These are phyloP conservation scores for Mobula birostris DNA, from an alignment of 2,113 vertebrate species.

Conservation along the genomic window DNA sequence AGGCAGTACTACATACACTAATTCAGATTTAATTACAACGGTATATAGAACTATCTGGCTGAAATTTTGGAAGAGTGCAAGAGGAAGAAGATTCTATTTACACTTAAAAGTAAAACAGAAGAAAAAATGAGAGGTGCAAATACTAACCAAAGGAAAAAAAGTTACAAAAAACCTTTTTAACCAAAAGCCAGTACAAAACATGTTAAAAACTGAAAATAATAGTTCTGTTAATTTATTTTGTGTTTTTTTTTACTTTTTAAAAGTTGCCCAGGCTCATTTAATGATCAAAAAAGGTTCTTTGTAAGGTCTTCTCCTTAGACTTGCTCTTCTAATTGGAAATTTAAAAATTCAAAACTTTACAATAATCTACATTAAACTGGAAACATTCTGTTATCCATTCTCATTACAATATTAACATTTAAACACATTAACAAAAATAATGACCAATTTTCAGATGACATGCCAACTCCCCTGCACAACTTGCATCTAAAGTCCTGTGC, in stretches of 20 bases:
- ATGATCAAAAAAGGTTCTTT: not conserved
- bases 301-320: not conserved
- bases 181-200: conserved; percentile 22
- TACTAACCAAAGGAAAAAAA: conserved; percentile 20
- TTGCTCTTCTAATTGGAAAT: conserved; percentile 5
- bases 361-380: conserved; percentile 27
- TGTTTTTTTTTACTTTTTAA: conserved; percentile 6
- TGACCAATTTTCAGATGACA: too few relatives aligned
- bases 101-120: conserved; percentile 7
- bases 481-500: not conserved
- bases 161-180: conserved; percentile 8
- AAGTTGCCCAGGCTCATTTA: not conserved
- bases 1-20: conserved; percentile 24
- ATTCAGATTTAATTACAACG: conserved; percentile 34
- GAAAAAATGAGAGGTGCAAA: conserved; percentile 11
- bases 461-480: not conserved
- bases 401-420: conserved; percentile 35
- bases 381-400: conserved; percentile 8
- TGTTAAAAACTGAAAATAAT: conserved; percentile 13
- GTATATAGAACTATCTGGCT: conserved; percentile 17
- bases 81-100: conserved; percentile 17
- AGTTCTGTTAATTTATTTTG: not conserved
- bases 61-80: not conserved
- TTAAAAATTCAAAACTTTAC: conserved; percentile 35
- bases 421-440: not conserved